Percentiles rank a stretch among this genome's conserved stretches.
These are phyloP conservation scores for Alosa sapidissima DNA, from an alignment of 2,797 vertebrate genomes.

Conservation along the genomic window DNA sequence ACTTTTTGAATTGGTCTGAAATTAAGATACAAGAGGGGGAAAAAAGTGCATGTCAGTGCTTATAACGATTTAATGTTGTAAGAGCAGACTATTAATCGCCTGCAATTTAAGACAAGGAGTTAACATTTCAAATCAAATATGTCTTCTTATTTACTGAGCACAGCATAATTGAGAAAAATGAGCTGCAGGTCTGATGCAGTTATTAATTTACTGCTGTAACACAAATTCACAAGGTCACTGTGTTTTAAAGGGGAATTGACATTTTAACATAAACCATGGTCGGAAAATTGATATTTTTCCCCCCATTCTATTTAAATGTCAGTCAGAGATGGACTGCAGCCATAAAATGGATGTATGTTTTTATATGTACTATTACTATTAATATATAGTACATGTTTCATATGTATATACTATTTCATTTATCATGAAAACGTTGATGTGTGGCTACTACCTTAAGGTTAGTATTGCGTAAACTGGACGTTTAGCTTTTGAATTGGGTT, in stretches of 20 bases:
- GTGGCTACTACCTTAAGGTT: neutral
- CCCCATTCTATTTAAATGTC: slow-evolving; percentile 32
- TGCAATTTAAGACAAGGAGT: slow-evolving; percentile 59
- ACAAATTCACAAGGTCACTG: slow-evolving; percentile 64
- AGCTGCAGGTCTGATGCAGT: slow-evolving; percentile 63
- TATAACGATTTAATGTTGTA: slow-evolving; percentile 68
- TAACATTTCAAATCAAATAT: slow-evolving; percentile 71
- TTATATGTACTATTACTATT: slow-evolving; percentile 17
- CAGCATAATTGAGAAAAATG: slow-evolving; percentile 73
- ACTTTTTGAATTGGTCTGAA: slow-evolving; percentile 71
- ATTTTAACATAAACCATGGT: slow-evolving; percentile 45
- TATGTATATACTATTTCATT: neutral
- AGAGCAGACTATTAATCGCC: slow-evolving; percentile 71
- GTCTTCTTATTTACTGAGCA: slow-evolving; percentile 59
- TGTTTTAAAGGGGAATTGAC: slow-evolving; percentile 48
- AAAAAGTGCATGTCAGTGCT: slow-evolving; percentile 74
- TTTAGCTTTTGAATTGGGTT: neutral
- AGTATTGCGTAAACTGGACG: neutral
- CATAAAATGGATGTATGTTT: slow-evolving; percentile 19
- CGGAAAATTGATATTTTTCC: slow-evolving; percentile 48
- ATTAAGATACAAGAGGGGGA: slow-evolving; percentile 74
- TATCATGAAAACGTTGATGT: neutral
- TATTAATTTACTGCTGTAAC: slow-evolving; percentile 66
- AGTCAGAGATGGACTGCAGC: slow-evolving; percentile 22
- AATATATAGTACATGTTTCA: slow-evolving; percentile 12